These are phyloP conservation scores for Chiroxiphia lanceolata DNA, from an alignment of 2,797 vertebrate species.

Conservation along the genomic window DNA sequence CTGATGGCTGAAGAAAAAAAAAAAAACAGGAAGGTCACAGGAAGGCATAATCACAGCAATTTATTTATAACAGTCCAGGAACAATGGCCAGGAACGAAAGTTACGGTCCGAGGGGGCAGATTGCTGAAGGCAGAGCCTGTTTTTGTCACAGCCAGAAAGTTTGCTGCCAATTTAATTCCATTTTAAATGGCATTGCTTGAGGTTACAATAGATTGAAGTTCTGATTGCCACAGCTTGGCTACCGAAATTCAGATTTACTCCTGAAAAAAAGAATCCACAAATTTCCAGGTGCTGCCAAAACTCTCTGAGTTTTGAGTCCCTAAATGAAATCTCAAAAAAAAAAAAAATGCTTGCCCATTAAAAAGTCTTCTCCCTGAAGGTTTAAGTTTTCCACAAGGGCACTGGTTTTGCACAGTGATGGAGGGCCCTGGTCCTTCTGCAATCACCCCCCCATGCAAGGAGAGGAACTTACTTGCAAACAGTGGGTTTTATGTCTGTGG, in stretches of 20 bases:
- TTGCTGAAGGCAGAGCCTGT: slow-evolving; percentile 46
- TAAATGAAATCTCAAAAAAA: background rate
- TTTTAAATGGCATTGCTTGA: background rate
- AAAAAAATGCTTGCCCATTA: background rate
- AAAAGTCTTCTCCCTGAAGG: background rate
- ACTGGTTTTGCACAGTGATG: background rate
- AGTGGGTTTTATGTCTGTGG: slow-evolving; percentile 23
- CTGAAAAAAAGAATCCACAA: background rate
- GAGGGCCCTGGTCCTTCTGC: slow-evolving; percentile 9
- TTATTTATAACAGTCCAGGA: slow-evolving; percentile 46
- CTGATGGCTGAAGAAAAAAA: background rate
- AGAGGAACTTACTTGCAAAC: slow-evolving; percentile 46
- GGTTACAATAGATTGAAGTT: background rate
- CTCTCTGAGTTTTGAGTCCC: background rate
- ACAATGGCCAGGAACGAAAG: slow-evolving; percentile 49
- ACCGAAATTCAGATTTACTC: background rate
- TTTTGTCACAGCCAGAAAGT: background rate
- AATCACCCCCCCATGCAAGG: background rate
- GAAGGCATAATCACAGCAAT: slow-evolving; percentile 21
- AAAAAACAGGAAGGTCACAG: slow-evolving; percentile 45
- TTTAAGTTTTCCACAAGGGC: background rate
- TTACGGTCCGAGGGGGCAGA: background rate
- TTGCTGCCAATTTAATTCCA: slow-evolving; percentile 9
- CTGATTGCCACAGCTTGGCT: background rate
- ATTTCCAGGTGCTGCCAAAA: background rate